Evolutionary conservation across 2,888 invertebrate species (phyloP), one percentile per base, ranked within the genome.

Genomic region (Drosophila infuscata): DNA sequence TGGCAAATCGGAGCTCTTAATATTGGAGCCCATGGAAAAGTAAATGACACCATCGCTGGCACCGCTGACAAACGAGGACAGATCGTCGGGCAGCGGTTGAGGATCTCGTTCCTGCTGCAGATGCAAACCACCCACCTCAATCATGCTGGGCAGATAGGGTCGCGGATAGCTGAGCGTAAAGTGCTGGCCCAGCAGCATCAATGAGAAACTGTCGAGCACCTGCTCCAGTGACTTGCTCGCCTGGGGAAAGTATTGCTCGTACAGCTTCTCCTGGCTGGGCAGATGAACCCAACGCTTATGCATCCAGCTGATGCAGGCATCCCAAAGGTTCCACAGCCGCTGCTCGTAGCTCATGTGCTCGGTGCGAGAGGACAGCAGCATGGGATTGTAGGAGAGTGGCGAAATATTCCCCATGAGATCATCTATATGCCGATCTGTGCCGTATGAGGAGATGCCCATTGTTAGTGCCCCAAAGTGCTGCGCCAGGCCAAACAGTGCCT

Each of bases 1-100:
- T 0, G 91, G 91, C 3, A 93, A 54, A 35, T 83, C 81, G 3
- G 77, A 81, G n/a, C 91, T 85, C 56, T 90, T 90, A 4, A 93
- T 70, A 74, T 92, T 93, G 0, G 93, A 92, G 3, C 94, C 94
- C 91, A 94, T 90, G 0, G 94, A 93, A 76, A 94, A 94, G 69
- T 93, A 93, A 3, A 94, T 91, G 3, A 92, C 93, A 2, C 94
- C 94, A 63, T 93, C 72, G 32, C 74, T 73, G 0, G 89, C 75
- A 1, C 93, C 91, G 60, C 93, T 93, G 3, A 94, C 71, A 65
- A 93, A 94, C 25, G 83, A 79, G 57, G 92, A 81, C 20, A 94
- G 74, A 20, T 93, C 90, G 15, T 15, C 52, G 0, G 93, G 92
- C 25, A 93, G 57, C 0, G 89, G 81, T 8, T 88, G 64, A 0